A percentile compares a stretch with the other conserved stretches of the same genome.
Evolutionary conservation across 2,797 vertebrate species (phyloP).

Genomic region (Nannoperca obscura): DNA sequence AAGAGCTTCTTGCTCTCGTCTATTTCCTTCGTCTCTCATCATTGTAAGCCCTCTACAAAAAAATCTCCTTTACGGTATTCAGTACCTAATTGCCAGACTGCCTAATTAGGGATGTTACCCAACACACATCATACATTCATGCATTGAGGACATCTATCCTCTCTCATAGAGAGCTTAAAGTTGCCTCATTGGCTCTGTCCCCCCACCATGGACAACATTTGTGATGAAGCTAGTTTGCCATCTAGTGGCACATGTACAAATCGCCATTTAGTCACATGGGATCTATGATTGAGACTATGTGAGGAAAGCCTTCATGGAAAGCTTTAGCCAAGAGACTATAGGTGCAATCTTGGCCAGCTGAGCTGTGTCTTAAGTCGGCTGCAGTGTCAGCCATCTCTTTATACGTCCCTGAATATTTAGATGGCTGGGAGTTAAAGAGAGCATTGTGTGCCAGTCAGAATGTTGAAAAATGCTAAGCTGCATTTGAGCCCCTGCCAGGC

Average conservation of each 20-base stretch:
- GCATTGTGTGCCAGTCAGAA: conserved; percentile 86
- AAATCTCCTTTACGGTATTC: conserved; percentile 73
- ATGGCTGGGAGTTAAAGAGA: conserved; percentile 83
- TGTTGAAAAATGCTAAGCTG: conserved; percentile 85
- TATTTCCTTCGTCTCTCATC: conserved; percentile 63
- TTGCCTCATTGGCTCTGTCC: conserved; percentile 59
- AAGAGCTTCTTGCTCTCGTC: conserved; percentile 49
- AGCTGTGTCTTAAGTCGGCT: conserved; percentile 79
- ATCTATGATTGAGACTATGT: conserved; percentile 69
- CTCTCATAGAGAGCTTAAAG: conserved; percentile 70
- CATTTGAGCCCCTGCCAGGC: conserved; percentile 85
- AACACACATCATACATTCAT: conserved; percentile 83
- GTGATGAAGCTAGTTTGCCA: conserved; percentile 85
- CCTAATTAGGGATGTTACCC: conserved; percentile 84
- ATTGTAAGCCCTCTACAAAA: conserved; percentile 69
- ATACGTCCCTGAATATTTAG: conserved; percentile 83
- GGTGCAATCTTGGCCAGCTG: conserved; percentile 78
- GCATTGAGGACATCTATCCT: conserved; percentile 81
- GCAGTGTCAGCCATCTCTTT: conserved; percentile 82
- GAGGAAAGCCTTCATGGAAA: conserved; percentile 78
- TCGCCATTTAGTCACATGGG: conserved; percentile 44
- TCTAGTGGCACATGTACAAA: conserved; percentile 81
- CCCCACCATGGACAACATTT: conserved; percentile 46
- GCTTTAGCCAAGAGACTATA: conserved; percentile 75
- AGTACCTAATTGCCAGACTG: conserved; percentile 80